Conservation (phyloP, 2,113 vertebrate species). For the Vireo altiloquus region DNA sequence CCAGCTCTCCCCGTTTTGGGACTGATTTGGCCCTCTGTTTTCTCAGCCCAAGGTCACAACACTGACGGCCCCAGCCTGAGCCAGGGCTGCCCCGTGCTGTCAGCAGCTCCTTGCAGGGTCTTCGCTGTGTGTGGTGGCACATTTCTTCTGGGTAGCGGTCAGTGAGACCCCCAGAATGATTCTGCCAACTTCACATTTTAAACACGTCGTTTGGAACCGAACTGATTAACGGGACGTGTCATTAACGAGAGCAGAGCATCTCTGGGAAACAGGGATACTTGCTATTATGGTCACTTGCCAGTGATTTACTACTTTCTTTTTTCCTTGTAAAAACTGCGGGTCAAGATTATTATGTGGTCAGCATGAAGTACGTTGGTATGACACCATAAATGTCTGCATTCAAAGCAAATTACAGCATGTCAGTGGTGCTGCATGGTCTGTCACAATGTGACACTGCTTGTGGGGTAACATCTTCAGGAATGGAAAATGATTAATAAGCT, state of each 20-base stretch:
- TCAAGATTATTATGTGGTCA: not conserved
- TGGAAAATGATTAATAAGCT: not conserved
- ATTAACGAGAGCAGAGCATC: not conserved
- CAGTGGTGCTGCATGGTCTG: not conserved
- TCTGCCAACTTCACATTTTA: not conserved
- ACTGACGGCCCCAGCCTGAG: not conserved
- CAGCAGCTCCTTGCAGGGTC: not conserved
- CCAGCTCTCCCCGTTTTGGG: rapidly evolving
- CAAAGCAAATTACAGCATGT: not conserved
- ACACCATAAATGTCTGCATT: not conserved
- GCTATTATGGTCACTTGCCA: not conserved
- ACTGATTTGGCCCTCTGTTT: not conserved
- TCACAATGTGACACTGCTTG: not conserved
- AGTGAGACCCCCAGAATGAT: not conserved
- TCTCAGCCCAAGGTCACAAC: not conserved
- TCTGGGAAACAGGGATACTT: not conserved
- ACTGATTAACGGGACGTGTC: not conserved
- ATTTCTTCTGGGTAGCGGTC: not conserved
- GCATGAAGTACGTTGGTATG: not conserved
- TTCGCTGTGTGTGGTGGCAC: rapidly evolving
- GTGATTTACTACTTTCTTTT: not conserved
- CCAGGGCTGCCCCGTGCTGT: not conserved
- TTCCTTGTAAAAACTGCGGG: not conserved
- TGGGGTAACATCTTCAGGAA: not conserved
- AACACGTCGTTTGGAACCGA: rapidly evolving